phyloP scores from a whole-genome alignment of 2,113 vertebrate species.

The Oxyura jamaicensis region DNA sequence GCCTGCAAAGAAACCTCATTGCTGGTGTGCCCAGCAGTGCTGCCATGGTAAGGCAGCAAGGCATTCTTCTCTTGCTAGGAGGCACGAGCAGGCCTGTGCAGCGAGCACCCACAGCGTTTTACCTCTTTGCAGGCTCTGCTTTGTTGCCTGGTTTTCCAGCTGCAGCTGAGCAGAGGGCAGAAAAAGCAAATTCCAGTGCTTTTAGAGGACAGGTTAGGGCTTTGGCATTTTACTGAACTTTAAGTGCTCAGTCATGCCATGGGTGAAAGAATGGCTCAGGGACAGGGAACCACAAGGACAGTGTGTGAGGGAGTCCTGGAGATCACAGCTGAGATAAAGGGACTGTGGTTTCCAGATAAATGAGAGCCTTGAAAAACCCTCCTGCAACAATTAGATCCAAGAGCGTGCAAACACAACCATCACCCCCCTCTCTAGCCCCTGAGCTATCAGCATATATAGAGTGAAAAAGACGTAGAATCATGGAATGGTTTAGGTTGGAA shows the following conservation, averaged over 20 bases:
- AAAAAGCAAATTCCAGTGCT: neutral
- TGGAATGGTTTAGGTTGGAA: no score
- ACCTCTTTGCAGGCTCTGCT: neutral
- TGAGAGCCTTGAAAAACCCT: neutral
- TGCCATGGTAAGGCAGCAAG: neutral
- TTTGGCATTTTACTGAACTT: neutral
- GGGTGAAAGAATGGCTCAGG: neutral
- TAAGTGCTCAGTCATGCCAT: neutral
- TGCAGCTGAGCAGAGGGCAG: neutral
- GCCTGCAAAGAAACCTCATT: neutral
- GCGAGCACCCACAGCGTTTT: accelerated
- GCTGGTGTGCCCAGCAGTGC: neutral
- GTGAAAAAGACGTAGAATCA: neutral
- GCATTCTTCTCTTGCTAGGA: neutral
- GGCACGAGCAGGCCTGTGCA: neutral
- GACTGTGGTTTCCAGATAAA: neutral
- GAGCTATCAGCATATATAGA: neutral
- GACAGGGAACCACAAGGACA: neutral
- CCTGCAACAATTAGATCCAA: neutral
- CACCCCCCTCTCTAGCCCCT: neutral
- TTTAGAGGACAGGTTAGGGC: neutral
- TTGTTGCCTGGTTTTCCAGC: neutral
- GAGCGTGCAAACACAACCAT: neutral
- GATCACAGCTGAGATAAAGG: neutral
- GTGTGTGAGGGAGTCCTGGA: neutral